Evolutionary conservation across 2,888 invertebrate genomes (phyloP), one percentile per base, ranked within the genome.

Genomic region (Hyppa rectilinea): DNA sequence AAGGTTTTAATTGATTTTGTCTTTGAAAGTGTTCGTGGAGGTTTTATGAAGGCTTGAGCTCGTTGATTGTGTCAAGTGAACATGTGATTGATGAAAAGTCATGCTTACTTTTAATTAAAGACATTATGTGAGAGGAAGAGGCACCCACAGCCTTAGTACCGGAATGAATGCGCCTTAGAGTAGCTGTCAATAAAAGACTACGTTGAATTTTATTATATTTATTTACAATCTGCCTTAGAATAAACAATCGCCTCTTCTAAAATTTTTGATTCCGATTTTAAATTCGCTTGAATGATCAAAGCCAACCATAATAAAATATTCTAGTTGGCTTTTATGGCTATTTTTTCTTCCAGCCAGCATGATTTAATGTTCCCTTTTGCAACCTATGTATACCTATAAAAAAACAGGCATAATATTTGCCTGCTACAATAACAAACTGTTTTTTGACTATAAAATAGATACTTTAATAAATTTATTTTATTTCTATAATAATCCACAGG

Each of bases 1-100:
- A 59, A 36, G 23, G 36, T 69, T 64, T 45, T 82, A 66, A 82
- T 71, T 23, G 59, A 38, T 38, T 38, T 63, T 71, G 78, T 78
- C 82, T 60, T 58, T 78, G 62, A 1, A 55, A 17, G 36, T 55
- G 52, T 64, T 47, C n/a, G 29, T 29, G 38, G 68, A 68, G 47
- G 53, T 55, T 67, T 47, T 17, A 65, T 45, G 66, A n/a, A 5
- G n/a, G 17, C 2, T 34, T 6, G 43, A 34, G 38, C 4, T 47
- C 17, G n/a, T 20, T 75, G 38, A 75, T 65, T 52, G 50, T 43
- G 74, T 62, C 29, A n/a, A 23, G 5, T 14, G 71, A 36, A 0
- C 9, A 10, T 23, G 17, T 36, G 10, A 17, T 17, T 5, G 23
- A 59, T 29, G 29, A 29, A 7, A 59, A 45, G 14, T 7, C 7